Base-by-base conservation (phyloP, 2,113 vertebrate genomes). In the Oryzias woworae region DNA sequence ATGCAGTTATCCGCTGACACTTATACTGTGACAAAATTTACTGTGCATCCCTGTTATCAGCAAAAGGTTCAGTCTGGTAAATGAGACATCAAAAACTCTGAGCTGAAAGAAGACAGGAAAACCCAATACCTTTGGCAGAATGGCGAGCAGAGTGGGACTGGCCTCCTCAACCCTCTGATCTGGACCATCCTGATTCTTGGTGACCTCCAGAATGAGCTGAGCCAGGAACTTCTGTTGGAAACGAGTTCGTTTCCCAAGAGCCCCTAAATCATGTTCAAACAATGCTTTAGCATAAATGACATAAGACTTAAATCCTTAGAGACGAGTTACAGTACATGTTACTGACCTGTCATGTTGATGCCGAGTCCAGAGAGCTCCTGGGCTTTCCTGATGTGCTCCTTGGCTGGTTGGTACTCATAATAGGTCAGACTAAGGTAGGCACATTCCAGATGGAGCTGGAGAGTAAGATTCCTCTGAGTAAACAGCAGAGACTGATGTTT, bases 361-460 rank as follows among this genome's bases (percentile, higher is more conserved):
- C 89, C 69, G 24, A 98, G 89, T 42, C 90, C 94, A 0, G 92
- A 91, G 50, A 95, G 88, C 41, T 95, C 86, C 82, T 92, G 92
- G 49, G 97, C 94, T 44, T 46, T 75, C 52, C 0, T 73, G 46
- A 98, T 93, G 82, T 93, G 91, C 0, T 95, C 88, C 71, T 96
- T 96, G 74, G 97, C 96, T 53, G 86, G 85, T 81, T 88, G 90
- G 82, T 97, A 97, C n/a, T 98, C 94, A 4, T 95, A 98, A 85
- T 96, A 98, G 78, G 91, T 92, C 70, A 98, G 90, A 80, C 84
- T 92, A 0, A 63, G 85, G 83, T 97, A 94, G 66, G 94, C 94
- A 78, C 94, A 95, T 83, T 98, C 97, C 81, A 99, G 92, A 74
- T 96, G 93, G 70, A 98, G 96, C 28, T 96, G 96, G 74, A 97